Evolutionary conservation across 2,888 invertebrate species (phyloP).

Genomic region (Quadroppia sp.): DNA sequence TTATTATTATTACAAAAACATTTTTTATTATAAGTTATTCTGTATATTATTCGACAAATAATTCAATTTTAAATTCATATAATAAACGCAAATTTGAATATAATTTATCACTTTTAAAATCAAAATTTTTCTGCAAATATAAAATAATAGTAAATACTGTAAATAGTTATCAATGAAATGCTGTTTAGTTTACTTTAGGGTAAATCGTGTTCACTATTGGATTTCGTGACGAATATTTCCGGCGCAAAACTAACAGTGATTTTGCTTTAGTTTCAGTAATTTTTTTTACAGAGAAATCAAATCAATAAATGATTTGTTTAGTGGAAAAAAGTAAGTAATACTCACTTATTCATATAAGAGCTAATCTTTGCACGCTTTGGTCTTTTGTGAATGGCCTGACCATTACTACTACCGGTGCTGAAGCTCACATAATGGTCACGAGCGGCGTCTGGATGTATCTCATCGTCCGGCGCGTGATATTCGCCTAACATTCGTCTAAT

Average conservation of each 20-base stretch:
- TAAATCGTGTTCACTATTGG: constrained; percentile 19
- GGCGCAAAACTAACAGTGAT: not conserved
- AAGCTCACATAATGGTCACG: constrained; percentile 48
- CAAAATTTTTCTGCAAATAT: no score
- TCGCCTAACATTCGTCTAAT: constrained; percentile 92
- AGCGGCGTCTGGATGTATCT: constrained; percentile 61
- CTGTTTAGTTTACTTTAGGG: not conserved
- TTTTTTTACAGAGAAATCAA: not conserved
- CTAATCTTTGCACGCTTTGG: constrained; percentile 18
- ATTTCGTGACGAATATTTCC: constrained; percentile 13
- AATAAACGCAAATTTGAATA: no score
- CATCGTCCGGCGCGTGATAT: constrained; percentile 61
- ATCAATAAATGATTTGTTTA: constrained; percentile 2
- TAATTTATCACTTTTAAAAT: no score
- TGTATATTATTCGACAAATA: no score
- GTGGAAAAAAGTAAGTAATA: not conserved
- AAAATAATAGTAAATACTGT: not conserved
- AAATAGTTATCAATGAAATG: constrained; percentile 1
- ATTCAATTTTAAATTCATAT: no score
- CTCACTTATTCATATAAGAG: constrained; percentile 39
- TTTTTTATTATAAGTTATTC: no score
- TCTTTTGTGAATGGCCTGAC: constrained; percentile 26
- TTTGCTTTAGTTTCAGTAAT: not conserved
- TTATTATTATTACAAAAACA: no score
- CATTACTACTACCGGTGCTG: constrained; percentile 15